Evolutionary conservation across 2,888 invertebrate genomes (phyloP).

Genomic region (Terebella lapidaria): DNA sequence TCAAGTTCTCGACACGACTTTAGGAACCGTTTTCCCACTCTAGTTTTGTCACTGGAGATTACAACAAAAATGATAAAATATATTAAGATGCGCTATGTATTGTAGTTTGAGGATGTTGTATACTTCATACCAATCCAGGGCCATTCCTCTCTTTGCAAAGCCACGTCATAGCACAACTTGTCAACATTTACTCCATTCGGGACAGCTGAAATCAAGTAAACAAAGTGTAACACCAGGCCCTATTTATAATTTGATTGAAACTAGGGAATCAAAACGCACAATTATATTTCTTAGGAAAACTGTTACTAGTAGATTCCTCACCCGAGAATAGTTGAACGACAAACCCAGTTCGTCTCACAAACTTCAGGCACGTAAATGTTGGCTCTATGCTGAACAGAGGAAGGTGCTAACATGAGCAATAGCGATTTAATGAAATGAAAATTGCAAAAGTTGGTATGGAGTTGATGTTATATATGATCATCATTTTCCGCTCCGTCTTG

Average conservation of each 20-base stretch:
- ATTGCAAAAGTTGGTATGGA: neutral
- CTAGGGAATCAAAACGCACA: no score
- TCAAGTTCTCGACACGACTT: no score
- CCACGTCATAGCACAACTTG: constrained; percentile 23
- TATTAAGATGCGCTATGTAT: no score
- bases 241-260: no score
- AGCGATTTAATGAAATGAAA: neutral
- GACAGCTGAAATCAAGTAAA: constrained; percentile 14
- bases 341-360: neutral
- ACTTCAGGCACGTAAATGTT: constrained; percentile 12
- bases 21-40: no score
- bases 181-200: constrained; percentile 22
- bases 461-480: neutral
- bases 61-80: no score
- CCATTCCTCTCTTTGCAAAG: constrained; percentile 25
- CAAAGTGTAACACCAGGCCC: no score
- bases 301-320: no score
- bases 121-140: constrained; percentile 27
- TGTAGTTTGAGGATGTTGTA: no score
- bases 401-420: neutral
- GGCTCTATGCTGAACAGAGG: neutral
- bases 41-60: no score
- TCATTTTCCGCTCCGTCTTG: no score
- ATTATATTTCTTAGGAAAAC: no score
- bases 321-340: constrained; percentile 9